Percentiles rank a stretch among this genome's conserved stretches.
These are phyloP conservation scores for Andricus grossulariae DNA, from an alignment of 1,140 invertebrate genomes.

Conservation along the genomic window DNA sequence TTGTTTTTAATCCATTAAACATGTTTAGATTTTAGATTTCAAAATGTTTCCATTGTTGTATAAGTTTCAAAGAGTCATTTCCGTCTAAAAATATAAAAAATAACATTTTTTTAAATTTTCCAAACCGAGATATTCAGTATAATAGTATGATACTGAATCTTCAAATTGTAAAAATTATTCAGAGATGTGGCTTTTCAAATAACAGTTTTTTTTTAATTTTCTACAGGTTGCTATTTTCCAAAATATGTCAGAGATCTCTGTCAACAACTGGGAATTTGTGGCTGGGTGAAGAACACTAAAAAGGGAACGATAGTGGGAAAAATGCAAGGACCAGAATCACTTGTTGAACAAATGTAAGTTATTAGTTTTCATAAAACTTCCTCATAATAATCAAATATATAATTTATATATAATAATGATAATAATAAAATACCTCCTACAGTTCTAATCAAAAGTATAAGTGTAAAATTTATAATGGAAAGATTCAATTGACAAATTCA, in stretches of 20 bases:
- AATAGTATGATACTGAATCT: no score
- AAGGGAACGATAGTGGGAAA: conserved; percentile 90
- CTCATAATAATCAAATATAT: neutral
- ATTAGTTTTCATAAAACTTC: neutral
- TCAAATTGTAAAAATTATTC: neutral
- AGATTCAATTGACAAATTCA: no score
- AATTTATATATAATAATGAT: neutral
- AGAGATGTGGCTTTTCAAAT: neutral
- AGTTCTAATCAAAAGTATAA: no score
- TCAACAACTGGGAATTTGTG: conserved; percentile 82
- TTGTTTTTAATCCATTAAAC: no score
- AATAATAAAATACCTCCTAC: neutral
- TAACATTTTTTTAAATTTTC: no score
- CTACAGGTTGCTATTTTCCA: conserved; percentile 88
- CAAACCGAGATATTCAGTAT: no score
- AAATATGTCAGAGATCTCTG: conserved; percentile 90
- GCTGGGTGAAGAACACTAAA: conserved; percentile 95
- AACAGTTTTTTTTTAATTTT: neutral
- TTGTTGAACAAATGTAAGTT: conserved; percentile 90
- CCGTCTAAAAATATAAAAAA: no score
- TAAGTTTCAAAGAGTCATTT: no score
- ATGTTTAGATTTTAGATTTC: no score
- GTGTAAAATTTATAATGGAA: no score
- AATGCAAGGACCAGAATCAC: conserved; percentile 87
- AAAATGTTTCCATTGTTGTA: no score